Percentiles rank a stretch among this genome's conserved stretches.
Conservation (phyloP, 2,113 vertebrate genomes). For the Laterallus jamaicensis region DNA sequence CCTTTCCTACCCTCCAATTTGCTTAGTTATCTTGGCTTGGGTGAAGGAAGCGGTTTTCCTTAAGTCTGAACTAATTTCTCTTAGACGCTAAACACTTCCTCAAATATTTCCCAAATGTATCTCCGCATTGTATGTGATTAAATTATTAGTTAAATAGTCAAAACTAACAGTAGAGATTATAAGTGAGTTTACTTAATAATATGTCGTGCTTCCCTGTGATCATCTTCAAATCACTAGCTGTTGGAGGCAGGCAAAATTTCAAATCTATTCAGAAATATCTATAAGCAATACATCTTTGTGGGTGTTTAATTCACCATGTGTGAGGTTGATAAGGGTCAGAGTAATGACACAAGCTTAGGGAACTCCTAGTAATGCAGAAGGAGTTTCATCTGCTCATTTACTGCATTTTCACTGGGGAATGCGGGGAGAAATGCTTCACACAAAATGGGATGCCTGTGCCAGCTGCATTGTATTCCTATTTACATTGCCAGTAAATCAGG, state of each 20-base stretch:
- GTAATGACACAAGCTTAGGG: not conserved
- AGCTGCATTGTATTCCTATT: not conserved
- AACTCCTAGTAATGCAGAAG: not conserved
- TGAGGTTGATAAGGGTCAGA: not conserved
- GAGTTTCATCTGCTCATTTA: not conserved
- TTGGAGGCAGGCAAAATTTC: not conserved
- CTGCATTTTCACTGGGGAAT: not conserved
- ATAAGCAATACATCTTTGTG: not conserved
- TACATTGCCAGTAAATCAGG: not conserved
- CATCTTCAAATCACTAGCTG: not conserved
- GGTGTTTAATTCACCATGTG: fast-evolving
- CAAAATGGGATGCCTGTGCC: not conserved
- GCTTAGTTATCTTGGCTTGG: not conserved
- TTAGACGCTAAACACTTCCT: not conserved
- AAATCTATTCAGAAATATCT: fast-evolving
- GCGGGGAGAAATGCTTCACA: not conserved
- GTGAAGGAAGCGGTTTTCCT: not conserved
- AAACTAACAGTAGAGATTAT: not conserved
- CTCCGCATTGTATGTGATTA: not conserved
- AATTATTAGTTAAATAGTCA: not conserved
- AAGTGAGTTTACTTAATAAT: not conserved
- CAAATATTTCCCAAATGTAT: not conserved
- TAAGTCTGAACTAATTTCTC: not conserved
- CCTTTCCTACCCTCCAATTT: not conserved
- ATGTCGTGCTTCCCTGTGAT: fast-evolving